Evolutionary conservation across 2,888 invertebrate genomes (phyloP).

Genomic region (Augiades crinisus): DNA sequence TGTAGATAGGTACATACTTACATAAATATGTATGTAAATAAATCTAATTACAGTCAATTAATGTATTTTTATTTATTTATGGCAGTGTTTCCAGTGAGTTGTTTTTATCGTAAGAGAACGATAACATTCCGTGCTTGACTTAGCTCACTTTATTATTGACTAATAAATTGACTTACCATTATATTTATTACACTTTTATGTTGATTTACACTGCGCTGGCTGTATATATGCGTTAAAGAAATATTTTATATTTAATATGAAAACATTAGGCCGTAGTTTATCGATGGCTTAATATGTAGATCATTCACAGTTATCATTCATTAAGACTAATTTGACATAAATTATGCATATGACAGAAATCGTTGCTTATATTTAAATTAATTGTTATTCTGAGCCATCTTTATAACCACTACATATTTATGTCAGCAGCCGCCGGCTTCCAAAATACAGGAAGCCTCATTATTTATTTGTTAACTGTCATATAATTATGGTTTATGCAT

Average conservation of each 20-base stretch:
- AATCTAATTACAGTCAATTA: too few relatives aligned
- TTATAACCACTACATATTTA: constrained; percentile 21
- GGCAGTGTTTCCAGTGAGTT: too few relatives aligned
- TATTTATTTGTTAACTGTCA: constrained; percentile 21
- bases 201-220: not conserved
- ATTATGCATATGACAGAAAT: constrained; percentile 10
- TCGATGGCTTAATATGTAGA: constrained; percentile 12
- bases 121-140: too few relatives aligned
- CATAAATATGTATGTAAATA: too few relatives aligned
- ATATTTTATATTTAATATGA: constrained; percentile 12
- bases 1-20: too few relatives aligned
- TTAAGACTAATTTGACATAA: constrained; percentile 15
- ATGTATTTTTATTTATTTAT: too few relatives aligned
- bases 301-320: constrained; percentile 22
- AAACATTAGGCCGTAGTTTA: constrained; percentile 1
- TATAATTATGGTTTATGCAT: constrained; percentile 19
- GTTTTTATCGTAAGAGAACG: too few relatives aligned
- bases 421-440: constrained; percentile 12
- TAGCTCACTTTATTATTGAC: not conserved
- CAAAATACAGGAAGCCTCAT: constrained; percentile 19
- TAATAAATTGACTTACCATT: not conserved
- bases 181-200: not conserved
- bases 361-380: constrained; percentile 22
- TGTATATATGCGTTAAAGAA: too few relatives aligned
- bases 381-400: constrained; percentile 14